Conservation (phyloP, 2,888 invertebrate species). For the Ophioninae sp. region DNA sequence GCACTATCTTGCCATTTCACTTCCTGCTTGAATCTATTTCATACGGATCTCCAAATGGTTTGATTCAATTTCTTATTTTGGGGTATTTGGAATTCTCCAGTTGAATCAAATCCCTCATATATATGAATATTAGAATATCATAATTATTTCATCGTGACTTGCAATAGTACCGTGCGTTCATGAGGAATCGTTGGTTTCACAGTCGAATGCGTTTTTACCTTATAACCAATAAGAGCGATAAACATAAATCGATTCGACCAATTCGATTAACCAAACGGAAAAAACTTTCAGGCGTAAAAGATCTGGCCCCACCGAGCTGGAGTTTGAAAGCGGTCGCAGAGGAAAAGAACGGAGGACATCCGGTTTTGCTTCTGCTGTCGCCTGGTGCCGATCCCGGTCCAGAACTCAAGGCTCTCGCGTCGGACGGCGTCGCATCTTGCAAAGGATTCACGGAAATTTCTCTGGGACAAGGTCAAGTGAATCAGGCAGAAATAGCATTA, state of each 20-base stretch:
- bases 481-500: conserved; percentile 79
- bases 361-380: conserved; percentile 92
- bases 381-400: conserved; percentile 95
- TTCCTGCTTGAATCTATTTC: no score
- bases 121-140: no score
- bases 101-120: no score
- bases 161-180: neutral
- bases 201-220: no score
- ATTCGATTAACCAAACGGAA: no score
- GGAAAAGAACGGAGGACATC: conserved; percentile 84
- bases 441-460: conserved; percentile 84
- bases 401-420: conserved; percentile 88
- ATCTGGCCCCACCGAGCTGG: conserved; percentile 84
- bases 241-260: no score
- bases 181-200: neutral
- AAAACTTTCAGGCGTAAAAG: conserved; percentile 73
- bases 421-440: conserved; percentile 70
- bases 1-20: no score
- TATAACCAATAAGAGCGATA: neutral
- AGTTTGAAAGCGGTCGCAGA: conserved; percentile 83
- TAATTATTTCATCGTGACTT: neutral
- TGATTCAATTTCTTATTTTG: no score
- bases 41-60: no score
- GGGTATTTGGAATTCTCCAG: no score
- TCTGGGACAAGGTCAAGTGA: conserved; percentile 91